Evolutionary conservation across 2,888 invertebrate genomes (phyloP).

Genomic region (Chouioia cunea): DNA sequence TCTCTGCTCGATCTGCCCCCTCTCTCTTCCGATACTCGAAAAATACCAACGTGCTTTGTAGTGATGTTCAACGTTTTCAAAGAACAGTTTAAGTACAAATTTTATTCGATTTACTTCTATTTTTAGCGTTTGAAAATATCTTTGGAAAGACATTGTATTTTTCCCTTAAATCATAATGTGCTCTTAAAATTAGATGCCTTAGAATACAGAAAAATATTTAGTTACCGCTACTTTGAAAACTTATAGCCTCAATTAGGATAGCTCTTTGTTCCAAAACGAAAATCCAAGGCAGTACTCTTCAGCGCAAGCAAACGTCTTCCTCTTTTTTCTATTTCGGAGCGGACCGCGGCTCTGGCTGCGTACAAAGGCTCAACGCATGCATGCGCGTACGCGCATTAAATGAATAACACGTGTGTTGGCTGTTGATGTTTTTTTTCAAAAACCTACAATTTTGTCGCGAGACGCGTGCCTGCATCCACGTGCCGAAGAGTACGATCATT

Average conservation of each 20-base stretch:
- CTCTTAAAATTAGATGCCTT: neutral
- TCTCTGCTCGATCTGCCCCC: too few species aligned
- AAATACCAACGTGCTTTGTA: too few species aligned
- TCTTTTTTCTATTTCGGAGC: constrained; percentile 35
- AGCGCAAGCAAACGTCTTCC: constrained; percentile 24
- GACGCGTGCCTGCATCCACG: constrained; percentile 3
- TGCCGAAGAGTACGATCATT: too few species aligned
- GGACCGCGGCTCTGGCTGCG: neutral
- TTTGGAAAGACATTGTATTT: too few species aligned
- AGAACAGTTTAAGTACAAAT: too few species aligned
- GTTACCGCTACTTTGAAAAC: constrained; percentile 6
- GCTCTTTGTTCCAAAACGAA: constrained; percentile 31
- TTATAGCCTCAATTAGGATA: constrained; percentile 9
- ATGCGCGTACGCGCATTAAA: constrained; percentile 28
- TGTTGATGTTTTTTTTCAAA: constrained; percentile 43
- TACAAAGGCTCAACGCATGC: neutral
- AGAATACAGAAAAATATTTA: neutral
- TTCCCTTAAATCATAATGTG: neutral
- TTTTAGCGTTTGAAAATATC: too few species aligned
- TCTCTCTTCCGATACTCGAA: too few species aligned
- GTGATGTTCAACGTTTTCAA: too few species aligned
- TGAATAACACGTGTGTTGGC: constrained; percentile 43
- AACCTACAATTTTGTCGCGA: constrained; percentile 22
- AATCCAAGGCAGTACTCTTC: constrained; percentile 25
- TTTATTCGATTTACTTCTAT: too few species aligned